Evolutionary conservation across 1,140 invertebrate species (phyloP).

Genomic region (Orchestia grillus): DNA sequence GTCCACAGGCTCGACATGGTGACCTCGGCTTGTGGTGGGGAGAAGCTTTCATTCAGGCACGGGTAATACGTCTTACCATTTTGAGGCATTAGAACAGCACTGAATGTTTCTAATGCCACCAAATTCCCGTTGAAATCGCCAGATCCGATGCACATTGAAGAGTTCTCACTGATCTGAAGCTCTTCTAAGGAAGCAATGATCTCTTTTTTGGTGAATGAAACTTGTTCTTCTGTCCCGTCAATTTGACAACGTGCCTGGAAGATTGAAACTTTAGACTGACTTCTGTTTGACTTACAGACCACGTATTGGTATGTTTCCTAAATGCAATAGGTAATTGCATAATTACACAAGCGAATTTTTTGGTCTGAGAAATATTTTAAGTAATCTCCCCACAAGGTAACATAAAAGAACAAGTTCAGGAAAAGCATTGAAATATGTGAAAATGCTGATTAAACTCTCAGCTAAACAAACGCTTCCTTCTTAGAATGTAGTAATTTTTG

Average conservation of each 20-base stretch:
- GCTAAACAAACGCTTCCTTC: neutral
- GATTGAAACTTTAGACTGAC: conserved; percentile 16
- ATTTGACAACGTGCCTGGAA: conserved; percentile 53
- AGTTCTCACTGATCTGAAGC: conserved; percentile 24
- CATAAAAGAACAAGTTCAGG: neutral
- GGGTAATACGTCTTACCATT: neutral
- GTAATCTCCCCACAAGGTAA: too few relatives aligned
- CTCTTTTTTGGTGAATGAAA: conserved; percentile 5
- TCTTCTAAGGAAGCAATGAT: neutral
- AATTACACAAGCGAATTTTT: too few relatives aligned
- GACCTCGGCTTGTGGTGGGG: neutral
- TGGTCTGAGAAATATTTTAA: too few relatives aligned
- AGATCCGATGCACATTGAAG: conserved; percentile 57
- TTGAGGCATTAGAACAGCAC: neutral
- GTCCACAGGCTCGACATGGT: conserved; percentile 9
- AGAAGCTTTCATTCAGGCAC: neutral
- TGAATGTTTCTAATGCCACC: neutral
- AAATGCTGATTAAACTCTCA: neutral
- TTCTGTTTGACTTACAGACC: too few relatives aligned
- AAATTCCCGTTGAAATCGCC: neutral
- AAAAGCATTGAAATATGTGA: neutral
- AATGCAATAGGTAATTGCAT: too few relatives aligned
- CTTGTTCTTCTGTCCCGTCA: conserved; percentile 26
- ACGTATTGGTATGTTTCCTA: too few relatives aligned
- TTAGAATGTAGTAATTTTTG: neutral